A percentile compares a stretch with the other conserved stretches of the same genome.
Evolutionary conservation across 2,888 invertebrate species (phyloP).

Genomic region (Apamea anceps): DNA sequence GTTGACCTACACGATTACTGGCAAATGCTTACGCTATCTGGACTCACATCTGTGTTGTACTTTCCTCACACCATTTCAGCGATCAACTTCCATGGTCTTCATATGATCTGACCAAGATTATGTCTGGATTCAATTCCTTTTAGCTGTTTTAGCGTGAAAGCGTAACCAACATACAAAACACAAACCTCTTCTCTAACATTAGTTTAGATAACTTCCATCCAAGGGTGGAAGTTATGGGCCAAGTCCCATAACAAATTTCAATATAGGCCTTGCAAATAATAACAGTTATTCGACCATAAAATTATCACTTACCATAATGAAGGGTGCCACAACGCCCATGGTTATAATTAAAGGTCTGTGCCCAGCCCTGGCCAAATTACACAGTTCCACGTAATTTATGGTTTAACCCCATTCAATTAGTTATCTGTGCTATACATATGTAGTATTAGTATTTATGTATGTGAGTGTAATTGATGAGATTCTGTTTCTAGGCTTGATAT

Average conservation of each 20-base stretch:
- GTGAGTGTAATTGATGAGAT: constrained; percentile 13
- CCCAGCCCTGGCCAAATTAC: constrained; percentile 47
- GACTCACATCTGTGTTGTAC: too few species aligned
- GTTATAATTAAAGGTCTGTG: constrained; percentile 51
- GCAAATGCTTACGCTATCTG: too few species aligned
- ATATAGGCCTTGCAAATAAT: background rate
- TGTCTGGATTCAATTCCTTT: too few species aligned
- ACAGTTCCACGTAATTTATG: constrained; percentile 45
- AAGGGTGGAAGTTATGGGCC: too few species aligned
- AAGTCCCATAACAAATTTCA: background rate
- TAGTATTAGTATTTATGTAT: background rate
- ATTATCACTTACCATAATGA: constrained; percentile 33
- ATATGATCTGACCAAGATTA: too few species aligned
- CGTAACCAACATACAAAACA: too few species aligned
- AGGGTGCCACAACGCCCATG: constrained; percentile 14
- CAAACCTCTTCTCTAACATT: too few species aligned
- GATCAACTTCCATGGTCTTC: too few species aligned
- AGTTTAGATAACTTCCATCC: too few species aligned
- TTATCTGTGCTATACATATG: constrained; percentile 15
- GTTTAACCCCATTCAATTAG: constrained; percentile 26
- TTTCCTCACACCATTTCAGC: too few species aligned
- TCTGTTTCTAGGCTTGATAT: constrained; percentile 7
- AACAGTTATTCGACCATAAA: constrained; percentile 6
- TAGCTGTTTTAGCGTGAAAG: too few species aligned
- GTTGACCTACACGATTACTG: too few species aligned